Base-by-base conservation (phyloP, 2,888 invertebrate species). In the Hemistola chrysoprasaria region DNA sequence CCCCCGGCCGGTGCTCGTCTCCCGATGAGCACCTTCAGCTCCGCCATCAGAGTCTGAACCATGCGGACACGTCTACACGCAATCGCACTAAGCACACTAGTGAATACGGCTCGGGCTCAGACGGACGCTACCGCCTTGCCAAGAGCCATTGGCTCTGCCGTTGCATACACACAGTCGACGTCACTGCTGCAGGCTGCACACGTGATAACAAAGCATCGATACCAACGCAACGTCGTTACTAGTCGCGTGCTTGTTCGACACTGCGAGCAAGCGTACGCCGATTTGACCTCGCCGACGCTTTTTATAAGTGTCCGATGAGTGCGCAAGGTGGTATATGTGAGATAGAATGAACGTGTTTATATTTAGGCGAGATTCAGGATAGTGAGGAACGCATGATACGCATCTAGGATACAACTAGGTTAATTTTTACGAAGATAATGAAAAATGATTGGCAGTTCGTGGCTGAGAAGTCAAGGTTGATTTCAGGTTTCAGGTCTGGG, bases 41-140 rank as follows among this genome's bases (percentile, higher is more conserved):
- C 90, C 50, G 89, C 86, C 89, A 90, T 89, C 75, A 86, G 68
- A 59, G 75, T 81, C 58, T 88, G 87, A 80, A 87, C 88, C 88
- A 87, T 87, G 71, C 85, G 84, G 79, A 84, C 79, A 77, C 86
- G 79, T 81, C 78, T 69, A 65, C 63, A 62, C 74, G 67, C 68
- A 65, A 71, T 77, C 62, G 70, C 76, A 73, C 59, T 54, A 77
- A 71, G 62, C 69, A 81, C 78, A 78, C 76, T 75, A 75, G 69
- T 85, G 84, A 72, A 71, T 65, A 66, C 56, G 63, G 67, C 62
- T 62, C 71, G 16, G 16, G 16, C 71, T 79, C 72, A 74, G 71
- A 76, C 78, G 77, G 73, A 70, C 63, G 71, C 56, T 58, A 59
- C 59, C 56, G 62, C 60, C 65, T 68, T 83, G 88, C 84, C 88